Base-by-base conservation (phyloP, 2,797 vertebrate genomes). In the Poeciliopsis gracilis region DNA sequence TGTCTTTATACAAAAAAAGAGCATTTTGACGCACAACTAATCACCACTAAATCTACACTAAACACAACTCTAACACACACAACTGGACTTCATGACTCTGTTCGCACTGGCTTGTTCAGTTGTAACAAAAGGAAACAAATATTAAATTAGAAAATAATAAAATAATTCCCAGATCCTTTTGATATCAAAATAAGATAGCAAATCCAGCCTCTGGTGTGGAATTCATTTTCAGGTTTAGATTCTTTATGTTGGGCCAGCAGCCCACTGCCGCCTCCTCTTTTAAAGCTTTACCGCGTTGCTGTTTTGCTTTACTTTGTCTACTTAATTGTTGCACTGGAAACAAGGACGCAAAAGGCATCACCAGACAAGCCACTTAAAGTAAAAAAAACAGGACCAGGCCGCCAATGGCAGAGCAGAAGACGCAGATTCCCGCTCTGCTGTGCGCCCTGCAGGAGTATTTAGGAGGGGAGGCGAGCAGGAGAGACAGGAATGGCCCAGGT, bases 341-440 rank as follows among this genome's bases (percentile, higher is more conserved):
- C 89, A 66, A 83, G 87, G 78, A 91, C 84, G 88, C 89, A 72
- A 79, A 91, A 89, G 85, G 88, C 89, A 90, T 82, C 85, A 84
- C 73, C 82, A 8, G 20, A 33, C 25, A 57, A 20, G 66, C 86
- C 33, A 6, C 79, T 79, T 67, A 53, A 70, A 84, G 57, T 49
- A 1, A 25, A 20, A n/a, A 46, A 72, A 69, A 0, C 1, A 2
- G 33, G 6, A 63, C 23, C 16, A 7, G 10, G 66, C 55, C 63
- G 77, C 96, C 96, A 96, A 96, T 95, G 78, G 86, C 76, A 85
- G 57, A 33, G 72, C 70, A 43, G 49, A 79, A n/a, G 45, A 75
- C 61, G 82, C 38, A 69, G 82, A 91, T 96, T 97, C 96, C 96
- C 97, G 97, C 97, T 90, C 84, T 20, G 0, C n/a, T 53, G 74